Evolutionary conservation across 2,888 invertebrate genomes (phyloP).

Genomic region (Dynastes tityus): DNA sequence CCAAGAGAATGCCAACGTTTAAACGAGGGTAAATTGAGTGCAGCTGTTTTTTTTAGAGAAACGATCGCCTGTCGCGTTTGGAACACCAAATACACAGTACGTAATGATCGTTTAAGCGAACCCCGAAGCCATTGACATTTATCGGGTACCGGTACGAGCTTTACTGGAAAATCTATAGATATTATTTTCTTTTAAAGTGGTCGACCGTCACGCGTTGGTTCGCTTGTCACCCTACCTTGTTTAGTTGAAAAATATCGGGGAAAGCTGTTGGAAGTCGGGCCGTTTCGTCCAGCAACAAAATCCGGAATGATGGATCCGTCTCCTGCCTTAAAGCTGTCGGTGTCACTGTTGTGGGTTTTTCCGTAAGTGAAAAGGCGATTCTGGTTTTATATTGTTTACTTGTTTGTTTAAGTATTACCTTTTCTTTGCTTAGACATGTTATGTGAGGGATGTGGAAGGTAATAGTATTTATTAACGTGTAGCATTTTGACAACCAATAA

Average conservation of each 20-base stretch:
- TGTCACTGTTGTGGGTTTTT: neutral
- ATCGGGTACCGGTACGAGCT: neutral
- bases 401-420: neutral
- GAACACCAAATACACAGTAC: constrained; percentile 5
- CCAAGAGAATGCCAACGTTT: no score
- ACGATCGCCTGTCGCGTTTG: neutral
- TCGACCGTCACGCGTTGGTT: no score
- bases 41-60: neutral
- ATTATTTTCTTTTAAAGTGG: constrained; percentile 23
- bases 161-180: constrained; percentile 5
- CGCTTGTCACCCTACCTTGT: neutral
- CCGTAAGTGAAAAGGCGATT: no score
- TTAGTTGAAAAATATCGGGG: neutral
- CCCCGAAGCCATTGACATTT: constrained; percentile 13
- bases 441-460: no score
- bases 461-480: no score
- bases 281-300: neutral
- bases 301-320: neutral
- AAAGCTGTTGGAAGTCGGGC: neutral
- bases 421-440: no score
- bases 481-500: no score
- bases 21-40: neutral
- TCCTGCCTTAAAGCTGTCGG: neutral
- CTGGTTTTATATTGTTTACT: neutral
- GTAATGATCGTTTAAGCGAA: constrained; percentile 17